Base-by-base conservation (phyloP, 2,113 vertebrate species). In the Chitala chitala region DNA sequence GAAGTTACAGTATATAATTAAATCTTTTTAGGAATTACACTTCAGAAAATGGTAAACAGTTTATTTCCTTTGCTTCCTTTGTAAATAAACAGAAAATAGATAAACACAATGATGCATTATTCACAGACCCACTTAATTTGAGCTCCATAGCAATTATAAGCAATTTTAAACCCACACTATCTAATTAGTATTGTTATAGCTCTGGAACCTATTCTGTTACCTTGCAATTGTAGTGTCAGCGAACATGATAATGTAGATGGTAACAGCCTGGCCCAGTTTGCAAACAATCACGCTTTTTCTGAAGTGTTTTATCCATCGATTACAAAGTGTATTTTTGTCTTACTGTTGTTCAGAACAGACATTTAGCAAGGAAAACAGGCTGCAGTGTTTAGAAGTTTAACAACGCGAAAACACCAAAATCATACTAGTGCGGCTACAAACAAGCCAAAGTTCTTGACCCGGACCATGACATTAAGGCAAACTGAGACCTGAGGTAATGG, bases 131-230 rank as follows among this genome's bases (percentile, higher is more conserved):
- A 29, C 31, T 63, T 63, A 63, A 63, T 63, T 63, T 38, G 17
- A 63, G 59, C 33, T 63, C 59, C 59, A 61, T 17, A 36, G 58
- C 24, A 63, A 63, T 63, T 38, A 63, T 63, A 38, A 38, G 58
- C 24, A 63, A 63, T 63, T 38, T 36, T 63, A 38, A 38, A 15
- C 59, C 33, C 59, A 61, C 58, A 61, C 58, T 29, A 20, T 9
- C 56, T 61, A 63, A 63, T 63, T 63, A 63, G 6, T 38, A 36
- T 63, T n/a, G 33, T 63, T 63, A 38, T 17, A 63, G 17, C 58
- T 63, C 38, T 33, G 38, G 59, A 15, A 20, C 15, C 58, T 36
- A 7, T 54, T 54, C 51, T 20, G 1, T n/a, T 53, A 29, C 33
- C 31, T 38, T 36, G 58, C n/a, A 61, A 38, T 61, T 61, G 29